Evolutionary conservation across 2,113 vertebrate genomes (phyloP).

Genomic region (Tursiops truncatus): DNA sequence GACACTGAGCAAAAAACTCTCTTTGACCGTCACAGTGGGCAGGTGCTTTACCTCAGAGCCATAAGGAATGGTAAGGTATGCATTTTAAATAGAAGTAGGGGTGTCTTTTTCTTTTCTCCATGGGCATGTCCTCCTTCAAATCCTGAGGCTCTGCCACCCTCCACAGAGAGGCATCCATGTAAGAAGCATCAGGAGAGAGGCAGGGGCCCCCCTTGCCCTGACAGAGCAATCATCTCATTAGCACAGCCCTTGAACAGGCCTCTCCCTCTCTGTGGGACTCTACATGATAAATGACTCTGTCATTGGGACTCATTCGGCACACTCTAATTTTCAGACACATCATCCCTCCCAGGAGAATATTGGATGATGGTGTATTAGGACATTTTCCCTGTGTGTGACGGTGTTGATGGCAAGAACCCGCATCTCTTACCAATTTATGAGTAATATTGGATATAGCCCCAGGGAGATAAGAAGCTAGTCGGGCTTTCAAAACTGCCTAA

Average conservation of each 20-base stretch:
- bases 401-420: background rate
- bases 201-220: background rate
- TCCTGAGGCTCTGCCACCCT: background rate
- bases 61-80: background rate
- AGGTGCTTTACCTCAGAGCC: background rate
- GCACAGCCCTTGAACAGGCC: background rate
- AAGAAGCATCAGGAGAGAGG: background rate
- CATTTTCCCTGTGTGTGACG: background rate
- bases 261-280: background rate
- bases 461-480: background rate
- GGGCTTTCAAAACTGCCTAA: background rate
- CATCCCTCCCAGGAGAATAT: background rate
- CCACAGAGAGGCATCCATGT: background rate
- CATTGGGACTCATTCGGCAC: background rate
- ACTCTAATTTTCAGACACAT: conserved; percentile 6
- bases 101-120: background rate
- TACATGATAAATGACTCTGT: conserved; percentile 17
- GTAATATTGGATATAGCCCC: background rate
- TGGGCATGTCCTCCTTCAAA: background rate
- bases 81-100: background rate
- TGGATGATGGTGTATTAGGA: background rate
- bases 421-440: background rate
- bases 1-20: background rate
- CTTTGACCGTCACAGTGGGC: background rate
- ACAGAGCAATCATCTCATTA: background rate